Evolutionary conservation across 2,113 vertebrate species (phyloP).

Genomic region (Protobothrops flavoviridis): DNA sequence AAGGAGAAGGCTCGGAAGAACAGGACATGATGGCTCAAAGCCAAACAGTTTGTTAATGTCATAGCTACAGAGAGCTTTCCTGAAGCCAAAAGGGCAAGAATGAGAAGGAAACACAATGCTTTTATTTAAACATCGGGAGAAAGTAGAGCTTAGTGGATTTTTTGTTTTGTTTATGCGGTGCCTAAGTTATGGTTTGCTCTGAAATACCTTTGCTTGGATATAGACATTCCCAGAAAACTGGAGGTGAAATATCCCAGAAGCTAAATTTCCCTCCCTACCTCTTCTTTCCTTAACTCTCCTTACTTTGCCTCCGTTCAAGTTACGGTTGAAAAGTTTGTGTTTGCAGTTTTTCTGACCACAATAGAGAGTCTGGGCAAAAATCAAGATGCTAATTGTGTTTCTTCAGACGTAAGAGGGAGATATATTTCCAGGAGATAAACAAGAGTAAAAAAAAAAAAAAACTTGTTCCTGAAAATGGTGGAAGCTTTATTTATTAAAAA

Average conservation of each 20-base stretch:
- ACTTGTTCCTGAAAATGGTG: slow-evolving; percentile 8
- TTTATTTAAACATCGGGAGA: neutral
- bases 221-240: neutral
- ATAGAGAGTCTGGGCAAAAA: slow-evolving; percentile 28
- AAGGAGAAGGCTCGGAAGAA: neutral
- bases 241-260: slow-evolving; percentile 12
- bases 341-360: slow-evolving; percentile 18
- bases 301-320: neutral
- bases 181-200: neutral
- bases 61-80: neutral
- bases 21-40: neutral
- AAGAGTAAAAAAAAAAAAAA: neutral
- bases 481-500: neutral
- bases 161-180: neutral
- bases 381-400: neutral
- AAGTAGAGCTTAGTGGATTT: neutral
- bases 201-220: slow-evolving; percentile 1
- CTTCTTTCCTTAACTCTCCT: neutral
- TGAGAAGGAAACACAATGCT: neutral
- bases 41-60: neutral
- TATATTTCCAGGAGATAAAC: slow-evolving; percentile 32
- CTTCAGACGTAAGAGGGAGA: neutral
- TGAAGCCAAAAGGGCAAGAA: neutral
- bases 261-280: neutral
- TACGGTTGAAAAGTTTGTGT: neutral